A percentile compares a stretch with the other conserved stretches of the same genome.
phyloP scores from a whole-genome alignment of 2,113 vertebrate genomes.

The Gavia stellata region DNA sequence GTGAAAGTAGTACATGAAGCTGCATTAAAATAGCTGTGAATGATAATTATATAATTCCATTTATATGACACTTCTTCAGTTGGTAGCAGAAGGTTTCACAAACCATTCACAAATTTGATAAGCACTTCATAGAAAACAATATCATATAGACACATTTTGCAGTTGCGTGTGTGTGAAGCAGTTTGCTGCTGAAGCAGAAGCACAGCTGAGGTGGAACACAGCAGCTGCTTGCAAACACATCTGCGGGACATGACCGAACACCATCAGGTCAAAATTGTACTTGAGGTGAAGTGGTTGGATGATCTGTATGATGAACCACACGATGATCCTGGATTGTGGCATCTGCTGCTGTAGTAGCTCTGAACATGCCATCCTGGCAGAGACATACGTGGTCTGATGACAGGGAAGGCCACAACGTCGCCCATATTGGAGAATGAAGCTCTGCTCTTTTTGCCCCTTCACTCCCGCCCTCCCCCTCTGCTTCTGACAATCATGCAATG shows the following conservation, averaged over 20 bases:
- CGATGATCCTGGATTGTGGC: not conserved
- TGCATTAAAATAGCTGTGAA: constrained; percentile 16
- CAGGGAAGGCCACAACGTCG: not conserved
- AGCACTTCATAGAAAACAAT: not conserved
- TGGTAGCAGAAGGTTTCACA: constrained; percentile 24
- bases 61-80: not conserved
- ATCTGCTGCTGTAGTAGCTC: not conserved
- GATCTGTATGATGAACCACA: not conserved
- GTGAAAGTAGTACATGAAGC: not conserved
- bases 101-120: constrained; percentile 2
- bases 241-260: not conserved
- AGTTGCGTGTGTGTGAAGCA: not conserved
- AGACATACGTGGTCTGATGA: fast-evolving
- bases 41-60: constrained; percentile 29
- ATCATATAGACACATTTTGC: not conserved
- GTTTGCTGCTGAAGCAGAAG: not conserved
- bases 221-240: not conserved
- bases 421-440: not conserved
- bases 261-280: not conserved
- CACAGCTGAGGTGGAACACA: not conserved
- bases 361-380: fast-evolving
- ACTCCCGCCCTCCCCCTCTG: not conserved
- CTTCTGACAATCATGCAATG: not conserved
- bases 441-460: not conserved
- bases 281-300: not conserved